Evolutionary conservation across 1,140 invertebrate genomes (phyloP).

Genomic region (Sycobia sp.): DNA sequence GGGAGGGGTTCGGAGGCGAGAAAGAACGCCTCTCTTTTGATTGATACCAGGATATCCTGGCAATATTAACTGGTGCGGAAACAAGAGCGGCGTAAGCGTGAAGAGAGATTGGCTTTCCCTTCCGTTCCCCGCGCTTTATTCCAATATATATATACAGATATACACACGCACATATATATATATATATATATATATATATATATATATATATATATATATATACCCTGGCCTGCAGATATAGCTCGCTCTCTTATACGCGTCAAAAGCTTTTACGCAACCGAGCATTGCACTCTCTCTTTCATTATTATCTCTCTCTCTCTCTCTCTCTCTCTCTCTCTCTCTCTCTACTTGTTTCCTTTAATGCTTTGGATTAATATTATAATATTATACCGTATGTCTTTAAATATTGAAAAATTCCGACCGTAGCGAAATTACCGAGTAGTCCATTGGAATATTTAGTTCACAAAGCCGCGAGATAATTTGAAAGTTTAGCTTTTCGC

Average conservation of each 20-base stretch:
- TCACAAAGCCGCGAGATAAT: no score
- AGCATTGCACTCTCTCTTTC: constrained; percentile 10
- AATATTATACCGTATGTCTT: no score
- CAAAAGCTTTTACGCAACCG: constrained; percentile 22
- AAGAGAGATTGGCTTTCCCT: constrained; percentile 34
- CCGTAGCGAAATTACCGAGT: no score
- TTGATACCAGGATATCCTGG: constrained; percentile 33
- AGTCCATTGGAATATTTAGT: no score
- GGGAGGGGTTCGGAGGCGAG: background rate
- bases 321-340: background rate
- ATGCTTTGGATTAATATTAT: no score
- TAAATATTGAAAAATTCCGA: no score
- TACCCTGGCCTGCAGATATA: constrained; percentile 14
- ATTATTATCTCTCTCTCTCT: constrained; percentile 1
- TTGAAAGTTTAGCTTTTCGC: no score
- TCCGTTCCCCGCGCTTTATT: constrained; percentile 29
- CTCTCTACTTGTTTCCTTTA: background rate
- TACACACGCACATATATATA: no score
- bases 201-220: no score
- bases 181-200: no score
- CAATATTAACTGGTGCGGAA: constrained; percentile 34
- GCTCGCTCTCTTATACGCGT: no score
- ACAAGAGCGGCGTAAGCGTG: constrained; percentile 31
- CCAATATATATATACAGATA: no score
- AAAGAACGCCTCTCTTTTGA: constrained; percentile 21